Evolutionary conservation across 2,888 invertebrate genomes (phyloP), one percentile per base, ranked within the genome.

Genomic region (Brachylomia viminalis): DNA sequence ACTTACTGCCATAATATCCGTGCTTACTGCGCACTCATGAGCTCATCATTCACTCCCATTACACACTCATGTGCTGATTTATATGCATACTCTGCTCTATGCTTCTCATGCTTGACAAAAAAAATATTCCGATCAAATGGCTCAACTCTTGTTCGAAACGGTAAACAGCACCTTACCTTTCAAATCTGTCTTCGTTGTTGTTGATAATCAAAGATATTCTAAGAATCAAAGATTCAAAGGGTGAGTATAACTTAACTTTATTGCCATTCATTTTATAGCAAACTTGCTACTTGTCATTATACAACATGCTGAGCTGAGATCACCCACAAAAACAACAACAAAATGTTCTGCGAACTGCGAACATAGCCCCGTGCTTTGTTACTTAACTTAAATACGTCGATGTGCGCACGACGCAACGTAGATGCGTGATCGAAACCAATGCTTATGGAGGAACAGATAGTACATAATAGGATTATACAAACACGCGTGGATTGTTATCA

Each of bases 371-470:
- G 62, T 54, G 45, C 62, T 64, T 59, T 69, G 58, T 68, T 47
- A 38, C 42, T 42, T 38, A 38, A 38, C 38, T 6, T 17, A 71
- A 52, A 1, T 45, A 54, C 7, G 38, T 30, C 13, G n/a, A 17
- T 27, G 47, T 54, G 15, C 23, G 54, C 52, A 54, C 17, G 45
- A 68, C 15, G 23, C 33, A 30, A 58, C 7, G 17, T 17, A 27
- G 45, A 2, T 15, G 38, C 49, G 65, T 62, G 23, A 30, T 45
- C 58, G 65, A 59, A 42, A 33, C 38, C 20, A 52, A 13, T 45
- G 76, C 76, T 75, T 76, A 75, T 75, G 65, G 42, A 23, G 20
- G 23, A 49, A 42, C 56, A 49, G 75, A 75, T 75, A 74, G 15
- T 42, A 65, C 42, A 30, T 30, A 64, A 15, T 49, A 75, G 42